Base-by-base conservation (phyloP, 2,797 vertebrate species). In the Xiphorhynchus erythropygius region DNA sequence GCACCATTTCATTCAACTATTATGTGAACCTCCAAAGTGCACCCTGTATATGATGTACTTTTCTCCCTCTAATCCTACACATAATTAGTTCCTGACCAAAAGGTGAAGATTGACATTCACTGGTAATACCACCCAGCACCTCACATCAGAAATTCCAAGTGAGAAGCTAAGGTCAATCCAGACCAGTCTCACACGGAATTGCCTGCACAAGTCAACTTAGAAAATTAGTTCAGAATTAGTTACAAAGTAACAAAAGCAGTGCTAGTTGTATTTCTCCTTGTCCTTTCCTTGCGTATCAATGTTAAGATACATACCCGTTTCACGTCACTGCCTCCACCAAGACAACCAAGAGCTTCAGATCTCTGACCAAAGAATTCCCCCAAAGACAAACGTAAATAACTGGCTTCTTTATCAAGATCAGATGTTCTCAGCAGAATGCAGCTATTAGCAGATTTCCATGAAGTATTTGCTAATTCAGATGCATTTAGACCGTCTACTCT, bases 311-410 rank as follows among this genome's bases (percentile, higher is more conserved):
- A 95, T 84, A 99, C 99, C 98, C 99, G 97, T 98, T 99, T 99
- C 76, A 99, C 94, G 91, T 98, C 97, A 79, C 94, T 87, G 37
- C 89, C 97, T 86, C 94, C 97, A 80, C 99, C 98, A 80, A 99
- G 98, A 93, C 98, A 99, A 70, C 99, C 99, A 39, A 99, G 98
- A 82, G 99, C 99, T 98, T 99, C 99, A 30, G 99, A 99, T 73
- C 99, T 98, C 87, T 99, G 98, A 76, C 98, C 98, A 94, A 99
- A 99, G 94, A 99, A 99, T 89, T 99, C 98, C 14, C 99, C 99
- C 37, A 99, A 95, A 84, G 99, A 99, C 30, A 99, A 98, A 18
- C 98, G 98, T 92, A 99, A 97, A 59, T 99, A 99, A 96, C 98
- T 99, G 92, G 98, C 98, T 97, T 99, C 98, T 87, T 97, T 97